phyloP scores from a whole-genome alignment of 2,797 vertebrate genomes.

The Staurois parvus region DNA sequence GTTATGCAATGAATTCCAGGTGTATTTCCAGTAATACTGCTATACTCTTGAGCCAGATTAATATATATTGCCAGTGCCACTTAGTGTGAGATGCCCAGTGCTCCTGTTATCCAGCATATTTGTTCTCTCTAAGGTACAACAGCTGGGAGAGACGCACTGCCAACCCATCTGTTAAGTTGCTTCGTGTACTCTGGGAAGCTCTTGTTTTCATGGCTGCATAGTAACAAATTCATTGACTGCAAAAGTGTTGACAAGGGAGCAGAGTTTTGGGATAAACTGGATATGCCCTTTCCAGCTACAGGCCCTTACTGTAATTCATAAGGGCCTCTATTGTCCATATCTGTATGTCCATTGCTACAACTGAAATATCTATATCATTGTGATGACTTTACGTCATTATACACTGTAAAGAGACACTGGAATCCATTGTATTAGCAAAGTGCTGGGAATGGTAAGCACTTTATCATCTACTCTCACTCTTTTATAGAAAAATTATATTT shows the following conservation, averaged over 20 bases:
- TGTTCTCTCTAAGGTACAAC: slow-evolving; percentile 34
- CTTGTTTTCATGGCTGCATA: slow-evolving; percentile 41
- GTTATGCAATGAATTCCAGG: slow-evolving; percentile 44
- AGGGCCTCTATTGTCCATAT: slow-evolving; percentile 6
- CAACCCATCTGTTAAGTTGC: slow-evolving; percentile 44
- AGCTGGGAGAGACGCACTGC: slow-evolving; percentile 36
- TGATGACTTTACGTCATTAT: not conserved
- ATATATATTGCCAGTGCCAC: slow-evolving; percentile 36
- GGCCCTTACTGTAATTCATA: slow-evolving; percentile 3
- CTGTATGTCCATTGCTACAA: not conserved
- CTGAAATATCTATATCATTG: not conserved
- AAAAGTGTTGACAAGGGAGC: slow-evolving; percentile 33
- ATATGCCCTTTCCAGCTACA: slow-evolving; percentile 7
- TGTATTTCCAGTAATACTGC: slow-evolving; percentile 35
- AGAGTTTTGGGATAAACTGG: slow-evolving; percentile 21
- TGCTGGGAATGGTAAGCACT: not conserved
- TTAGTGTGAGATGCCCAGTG: slow-evolving; percentile 34
- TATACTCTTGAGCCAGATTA: slow-evolving; percentile 20
- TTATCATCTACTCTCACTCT: not conserved
- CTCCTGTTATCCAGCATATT: slow-evolving; percentile 48
- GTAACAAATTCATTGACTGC: slow-evolving; percentile 39
- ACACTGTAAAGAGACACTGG: slow-evolving; percentile 8
- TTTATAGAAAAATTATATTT: not conserved
- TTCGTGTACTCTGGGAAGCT: slow-evolving; percentile 8
- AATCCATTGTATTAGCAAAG: not conserved